Conservation (phyloP, 2,113 vertebrate genomes). For the Eubucco bourcierii region DNA sequence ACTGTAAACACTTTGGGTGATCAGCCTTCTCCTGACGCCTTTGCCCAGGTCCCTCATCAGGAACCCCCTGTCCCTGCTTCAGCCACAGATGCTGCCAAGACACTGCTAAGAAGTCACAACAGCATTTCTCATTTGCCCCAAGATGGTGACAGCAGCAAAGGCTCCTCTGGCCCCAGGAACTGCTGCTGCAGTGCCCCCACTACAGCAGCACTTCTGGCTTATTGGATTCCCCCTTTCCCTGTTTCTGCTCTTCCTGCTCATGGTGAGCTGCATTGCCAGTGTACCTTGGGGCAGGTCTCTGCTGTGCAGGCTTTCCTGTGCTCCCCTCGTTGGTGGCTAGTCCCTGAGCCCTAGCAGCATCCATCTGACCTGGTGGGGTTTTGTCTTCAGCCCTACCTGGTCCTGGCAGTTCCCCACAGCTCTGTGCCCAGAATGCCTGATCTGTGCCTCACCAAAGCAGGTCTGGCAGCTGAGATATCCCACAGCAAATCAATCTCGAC, state of each 20-base stretch:
- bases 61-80: background rate
- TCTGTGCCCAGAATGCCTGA: background rate
- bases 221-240: background rate
- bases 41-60: background rate
- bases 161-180: background rate
- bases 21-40: background rate
- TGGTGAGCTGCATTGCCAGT: no score
- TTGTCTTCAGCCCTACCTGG: background rate
- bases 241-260: background rate
- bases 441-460: background rate
- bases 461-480: background rate
- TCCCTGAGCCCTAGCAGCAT: background rate
- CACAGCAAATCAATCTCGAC: background rate
- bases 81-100: background rate
- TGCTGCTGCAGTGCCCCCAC: background rate
- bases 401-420: background rate
- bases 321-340: background rate
- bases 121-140: background rate
- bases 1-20: constrained; percentile 12
- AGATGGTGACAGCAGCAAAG: background rate
- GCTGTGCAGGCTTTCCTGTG: background rate
- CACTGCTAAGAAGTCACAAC: background rate
- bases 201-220: background rate
- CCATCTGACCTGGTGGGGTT: background rate
- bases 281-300: background rate